Evolutionary conservation across 1,140 invertebrate species (phyloP).

Genomic region (Fopius arisanus): DNA sequence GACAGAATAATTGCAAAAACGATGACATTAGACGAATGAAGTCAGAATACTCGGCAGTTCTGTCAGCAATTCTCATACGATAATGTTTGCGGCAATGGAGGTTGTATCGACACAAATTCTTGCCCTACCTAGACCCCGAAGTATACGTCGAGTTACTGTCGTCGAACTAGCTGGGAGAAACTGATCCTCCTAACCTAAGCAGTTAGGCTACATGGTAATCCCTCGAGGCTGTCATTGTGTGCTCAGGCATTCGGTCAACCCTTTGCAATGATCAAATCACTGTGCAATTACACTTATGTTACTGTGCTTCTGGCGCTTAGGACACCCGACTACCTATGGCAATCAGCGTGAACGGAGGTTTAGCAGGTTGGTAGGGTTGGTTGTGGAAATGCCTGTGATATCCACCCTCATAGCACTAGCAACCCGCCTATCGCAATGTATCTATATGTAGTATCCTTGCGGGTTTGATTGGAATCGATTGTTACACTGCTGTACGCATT

Average conservation of each 20-base stretch:
- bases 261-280: not conserved
- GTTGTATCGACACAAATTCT: too few relatives aligned
- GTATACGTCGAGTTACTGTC: not conserved
- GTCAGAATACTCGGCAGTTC: too few relatives aligned
- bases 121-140: not conserved
- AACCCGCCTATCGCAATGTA: not conserved
- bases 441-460: not conserved
- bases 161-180: not conserved
- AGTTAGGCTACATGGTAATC: not conserved
- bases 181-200: not conserved
- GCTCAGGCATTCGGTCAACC: conserved; percentile 3
- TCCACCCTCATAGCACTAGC: not conserved
- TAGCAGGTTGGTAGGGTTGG: conserved; percentile 4
- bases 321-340: not conserved
- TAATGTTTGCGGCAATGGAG: too few relatives aligned
- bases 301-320: not conserved
- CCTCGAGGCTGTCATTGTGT: not conserved
- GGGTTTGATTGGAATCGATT: conserved; percentile 2
- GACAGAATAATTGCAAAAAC: too few relatives aligned
- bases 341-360: not conserved
- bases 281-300: conserved; percentile 13
- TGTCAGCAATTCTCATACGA: too few relatives aligned
- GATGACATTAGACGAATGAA: too few relatives aligned
- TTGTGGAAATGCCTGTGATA: not conserved
- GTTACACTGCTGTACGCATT: not conserved